Conservation (phyloP, 2,113 vertebrate species). For the Pao palembangensis region DNA sequence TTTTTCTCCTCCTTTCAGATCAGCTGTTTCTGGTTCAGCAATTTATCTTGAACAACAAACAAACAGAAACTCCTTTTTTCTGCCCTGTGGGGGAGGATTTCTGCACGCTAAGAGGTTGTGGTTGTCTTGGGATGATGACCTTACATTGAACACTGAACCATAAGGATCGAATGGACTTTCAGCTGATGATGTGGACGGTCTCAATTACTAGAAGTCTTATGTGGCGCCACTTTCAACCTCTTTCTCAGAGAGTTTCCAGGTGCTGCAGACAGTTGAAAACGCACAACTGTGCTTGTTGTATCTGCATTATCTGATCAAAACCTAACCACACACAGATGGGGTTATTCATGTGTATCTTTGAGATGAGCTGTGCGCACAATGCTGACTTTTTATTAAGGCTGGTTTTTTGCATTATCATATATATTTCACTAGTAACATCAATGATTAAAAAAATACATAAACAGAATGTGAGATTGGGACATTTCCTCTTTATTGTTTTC, state of each 20-base stretch:
- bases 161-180: conserved; percentile 1
- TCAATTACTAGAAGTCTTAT: conserved; percentile 8
- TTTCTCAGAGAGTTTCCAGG: conserved; percentile 40
- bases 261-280: conserved; percentile 59
- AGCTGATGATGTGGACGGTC: neutral
- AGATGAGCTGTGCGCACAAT: neutral
- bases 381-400: neutral
- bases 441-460: conserved; percentile 12
- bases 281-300: conserved; percentile 33
- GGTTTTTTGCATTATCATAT: neutral
- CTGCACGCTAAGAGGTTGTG: neutral
- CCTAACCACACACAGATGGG: conserved; percentile 68
- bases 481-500: conserved; percentile 65
- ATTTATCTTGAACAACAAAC: conserved; percentile 7
- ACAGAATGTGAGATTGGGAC: conserved; percentile 16
- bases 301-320: conserved; percentile 61
- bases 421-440: neutral
- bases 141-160: conserved; percentile 6
- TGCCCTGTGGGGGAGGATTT: conserved; percentile 11
- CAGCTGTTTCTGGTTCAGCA: conserved; percentile 1
- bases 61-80: conserved; percentile 13
- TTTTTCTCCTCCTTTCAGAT: conserved; percentile 40
- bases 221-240: conserved; percentile 28
- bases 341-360: conserved; percentile 7
- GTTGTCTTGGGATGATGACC: conserved; percentile 8